Base-by-base conservation (phyloP, 2,797 vertebrate species). In the Enteromius thamalakanensis region DNA sequence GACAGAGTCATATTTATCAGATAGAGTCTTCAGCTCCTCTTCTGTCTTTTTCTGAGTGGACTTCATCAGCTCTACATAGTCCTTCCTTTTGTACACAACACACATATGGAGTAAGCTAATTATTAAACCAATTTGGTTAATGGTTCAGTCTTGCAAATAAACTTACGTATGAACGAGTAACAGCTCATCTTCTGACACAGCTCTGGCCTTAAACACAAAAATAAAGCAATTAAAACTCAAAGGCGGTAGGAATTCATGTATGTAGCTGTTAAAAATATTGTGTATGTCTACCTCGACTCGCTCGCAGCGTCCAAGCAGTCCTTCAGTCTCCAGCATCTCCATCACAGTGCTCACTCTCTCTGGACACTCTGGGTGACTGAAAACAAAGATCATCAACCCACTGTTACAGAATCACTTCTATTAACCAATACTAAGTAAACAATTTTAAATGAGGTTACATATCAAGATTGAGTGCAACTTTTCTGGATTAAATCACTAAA, bases 351-450 rank as follows among this genome's bases (percentile, higher is more conserved):
- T 87, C 80, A 89, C 80, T 86, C 91, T 76, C 80, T 86, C 88
- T 1, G 91, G 91, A 84, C 88, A 90, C 81, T 91, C 91, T 9
- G 85, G 86, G 64, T 91, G 91, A 70, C 89, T 89, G 19, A 58
- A 26, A 11, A 67, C 29, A 67, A 71, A 26, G 60, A 12, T 6
- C 4, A 19, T 6, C 45, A 49, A 69, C 26, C 32, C 4, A 40
- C 8, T 67, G 37, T 42, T 75, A 55, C 6, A 55, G 23, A 62
- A 17, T 14, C 23, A 76, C 17, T 19, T 37, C n/a, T 3, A 8
- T 40, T 58, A 26, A 79, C 15, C 37, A 23, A 26, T n/a, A 67
- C 14, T 19, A 58, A 81, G 60, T 49, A 19, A 55, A 53, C 17
- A 1, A 29, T 58, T 9, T 34, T 1, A 40, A 62, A 47, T 21